These are phyloP conservation scores for Scaptodrosophila lebanonensis DNA, from an alignment of 1,140 invertebrate species.

Conservation along the genomic window DNA sequence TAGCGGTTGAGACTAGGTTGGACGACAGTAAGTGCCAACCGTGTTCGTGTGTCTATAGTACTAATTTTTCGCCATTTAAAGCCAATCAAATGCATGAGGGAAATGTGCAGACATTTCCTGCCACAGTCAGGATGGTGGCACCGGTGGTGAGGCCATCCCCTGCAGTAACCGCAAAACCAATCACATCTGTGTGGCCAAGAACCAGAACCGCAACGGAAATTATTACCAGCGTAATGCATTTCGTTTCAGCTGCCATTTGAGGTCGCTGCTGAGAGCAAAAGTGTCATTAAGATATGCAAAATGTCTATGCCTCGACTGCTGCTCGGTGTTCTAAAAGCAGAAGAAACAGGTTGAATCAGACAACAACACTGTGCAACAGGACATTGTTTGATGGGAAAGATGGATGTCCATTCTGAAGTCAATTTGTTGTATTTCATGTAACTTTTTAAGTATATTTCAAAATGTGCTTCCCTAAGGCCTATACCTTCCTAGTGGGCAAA, in stretches of 20 bases:
- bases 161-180: conserved; percentile 7
- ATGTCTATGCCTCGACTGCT: conserved; percentile 18
- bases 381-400: no score
- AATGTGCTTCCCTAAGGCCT: no score
- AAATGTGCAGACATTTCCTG: conserved; percentile 54
- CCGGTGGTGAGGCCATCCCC: no score
- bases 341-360: background rate
- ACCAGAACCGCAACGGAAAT: conserved; percentile 34
- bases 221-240: background rate
- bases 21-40: conserved; percentile 10
- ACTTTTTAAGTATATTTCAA: no score
- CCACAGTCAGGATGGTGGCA: conserved; percentile 30
- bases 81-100: conserved; percentile 49
- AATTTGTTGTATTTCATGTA: no score
- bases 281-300: conserved; percentile 53
- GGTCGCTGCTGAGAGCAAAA: conserved; percentile 53
- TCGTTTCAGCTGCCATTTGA: conserved; percentile 32
- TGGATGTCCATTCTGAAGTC: no score
- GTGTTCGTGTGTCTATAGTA: background rate
- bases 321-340: background rate
- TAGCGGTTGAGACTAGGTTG: no score
- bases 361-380: no score
- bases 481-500: no score
- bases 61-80: conserved; percentile 33
- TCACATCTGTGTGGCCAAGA: background rate